Base-by-base conservation (phyloP, 2,113 vertebrate species). In the Psittacula cyanocephala region DNA sequence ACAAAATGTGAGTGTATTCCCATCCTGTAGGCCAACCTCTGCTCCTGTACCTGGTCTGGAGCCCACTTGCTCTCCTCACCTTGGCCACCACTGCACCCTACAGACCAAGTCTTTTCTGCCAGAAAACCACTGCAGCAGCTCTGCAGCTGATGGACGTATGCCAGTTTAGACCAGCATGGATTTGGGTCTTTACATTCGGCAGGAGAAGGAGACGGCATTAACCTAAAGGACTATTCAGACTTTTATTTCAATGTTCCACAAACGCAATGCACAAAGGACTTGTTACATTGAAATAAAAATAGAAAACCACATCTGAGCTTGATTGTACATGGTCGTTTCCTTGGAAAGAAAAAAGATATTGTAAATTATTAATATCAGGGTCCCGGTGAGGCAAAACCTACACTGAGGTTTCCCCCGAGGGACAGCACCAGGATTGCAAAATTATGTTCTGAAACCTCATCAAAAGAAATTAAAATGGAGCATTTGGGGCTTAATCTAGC, bases 301-400 rank as follows among this genome's bases (percentile, higher is more conserved):
- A 79, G 59, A 76, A 89, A 91, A 60, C 23, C 35, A 19, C 17
- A 24, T 16, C 88, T 37, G 63, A 44, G 23, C 72, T 35, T 86
- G 92, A 96, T 95, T 96, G 95, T 92, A 84, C 57, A 7, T 4
- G n/a, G 77, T 39, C 33, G 27, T 28, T 81, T 62, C 79, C 86
- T 28, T 10, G 50, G 76, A 85, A 93, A 93, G 74, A 82, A 72
- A 19, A 52, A 57, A 60, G 47, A 22, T 18, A 57, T 0, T 18
- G 18, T 31, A 27, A 75, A 57, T 93, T 60, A 72, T 31, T 35
- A 18, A 49, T 13, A 28, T 39, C 52, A 68, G 60, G 60, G 33
- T 71, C 72, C 50, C 69, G 44, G 31, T 31, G 2, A n/a, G 59
- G 86, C 44, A 67, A 46, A 87, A 91, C 69, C 76, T 44, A 7